Percentiles rank a stretch among this genome's conserved stretches.
Evolutionary conservation across 2,113 vertebrate species (phyloP).

Genomic region (Pardalotus punctatus): DNA sequence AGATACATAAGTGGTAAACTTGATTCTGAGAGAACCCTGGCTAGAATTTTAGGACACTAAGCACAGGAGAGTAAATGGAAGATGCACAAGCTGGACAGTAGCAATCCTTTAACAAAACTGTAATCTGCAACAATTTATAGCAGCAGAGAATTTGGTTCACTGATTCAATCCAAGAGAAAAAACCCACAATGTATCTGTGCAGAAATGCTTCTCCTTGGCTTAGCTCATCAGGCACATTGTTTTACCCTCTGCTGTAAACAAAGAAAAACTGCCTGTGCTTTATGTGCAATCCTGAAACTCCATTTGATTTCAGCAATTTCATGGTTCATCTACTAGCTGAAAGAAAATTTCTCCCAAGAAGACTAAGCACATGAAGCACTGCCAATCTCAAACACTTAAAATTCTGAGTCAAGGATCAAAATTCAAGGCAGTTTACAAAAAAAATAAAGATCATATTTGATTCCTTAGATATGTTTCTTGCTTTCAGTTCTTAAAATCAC

Average conservation of each 20-base stretch:
- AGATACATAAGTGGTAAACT: neutral
- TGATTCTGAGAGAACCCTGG: neutral
- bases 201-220: conserved; percentile 5
- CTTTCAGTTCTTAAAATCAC: neutral
- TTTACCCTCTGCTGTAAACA: conserved; percentile 43
- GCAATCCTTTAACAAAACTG: neutral
- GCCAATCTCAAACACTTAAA: neutral
- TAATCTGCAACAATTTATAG: neutral
- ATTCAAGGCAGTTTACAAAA: neutral
- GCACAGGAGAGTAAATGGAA: neutral
- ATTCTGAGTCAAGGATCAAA: neutral
- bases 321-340: conserved; percentile 37
- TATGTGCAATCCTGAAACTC: conserved; percentile 25
- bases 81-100: neutral
- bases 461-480: neutral
- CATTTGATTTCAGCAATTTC: conserved; percentile 61
- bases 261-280: conserved; percentile 23
- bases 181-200: neutral
- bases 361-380: neutral
- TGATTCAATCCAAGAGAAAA: neutral
- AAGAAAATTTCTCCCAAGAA: conserved; percentile 47
- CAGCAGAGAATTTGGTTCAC: conserved; percentile 8
- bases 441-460: neutral
- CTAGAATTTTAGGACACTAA: neutral
- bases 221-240: conserved; percentile 28